Percentiles rank a stretch among this genome's conserved stretches.
Evolutionary conservation across 1,140 invertebrate species (phyloP).

Genomic region (Thaumetopoea pityocampa): DNA sequence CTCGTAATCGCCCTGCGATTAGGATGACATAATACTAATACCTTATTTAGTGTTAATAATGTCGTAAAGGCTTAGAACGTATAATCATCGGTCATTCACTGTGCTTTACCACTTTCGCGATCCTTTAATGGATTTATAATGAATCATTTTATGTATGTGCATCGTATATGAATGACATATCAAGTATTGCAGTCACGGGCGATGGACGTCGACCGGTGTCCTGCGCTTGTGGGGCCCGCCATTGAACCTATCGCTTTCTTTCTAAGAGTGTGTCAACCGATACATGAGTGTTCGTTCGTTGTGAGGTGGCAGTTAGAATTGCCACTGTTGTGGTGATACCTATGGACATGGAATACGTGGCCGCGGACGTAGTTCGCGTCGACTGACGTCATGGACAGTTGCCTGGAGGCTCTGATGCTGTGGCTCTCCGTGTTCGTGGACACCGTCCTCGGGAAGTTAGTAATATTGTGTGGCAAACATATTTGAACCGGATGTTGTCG

Average conservation of each 20-base stretch:
- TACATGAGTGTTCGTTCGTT: no score
- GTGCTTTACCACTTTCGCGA: constrained; percentile 7
- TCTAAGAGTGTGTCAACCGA: background rate
- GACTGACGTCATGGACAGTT: constrained; percentile 23
- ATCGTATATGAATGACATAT: constrained; percentile 10
- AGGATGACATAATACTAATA: no score
- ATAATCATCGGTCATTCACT: background rate
- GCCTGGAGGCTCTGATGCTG: constrained; percentile 31
- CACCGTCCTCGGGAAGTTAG: constrained; percentile 35
- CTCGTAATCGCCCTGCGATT: no score
- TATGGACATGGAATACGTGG: no score
- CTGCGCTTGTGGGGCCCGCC: constrained; percentile 2
- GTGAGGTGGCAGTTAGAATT: no score
- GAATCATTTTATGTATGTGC: constrained; percentile 5
- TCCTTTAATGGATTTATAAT: constrained; percentile 5
- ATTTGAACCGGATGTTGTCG: no score
- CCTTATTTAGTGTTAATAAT: no score
- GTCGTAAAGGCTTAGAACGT: background rate
- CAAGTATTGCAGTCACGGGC: constrained; percentile 17
- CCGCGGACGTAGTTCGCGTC: background rate
- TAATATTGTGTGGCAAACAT: constrained; percentile 16
- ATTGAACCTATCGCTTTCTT: background rate
- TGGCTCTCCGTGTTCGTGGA: constrained; percentile 35
- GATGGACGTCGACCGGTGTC: constrained; percentile 5
- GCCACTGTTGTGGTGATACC: no score